Percentiles rank a stretch among this genome's conserved stretches.
Conservation (phyloP, 2,797 vertebrate genomes). For the Cynodonichthys magdalenae region DNA sequence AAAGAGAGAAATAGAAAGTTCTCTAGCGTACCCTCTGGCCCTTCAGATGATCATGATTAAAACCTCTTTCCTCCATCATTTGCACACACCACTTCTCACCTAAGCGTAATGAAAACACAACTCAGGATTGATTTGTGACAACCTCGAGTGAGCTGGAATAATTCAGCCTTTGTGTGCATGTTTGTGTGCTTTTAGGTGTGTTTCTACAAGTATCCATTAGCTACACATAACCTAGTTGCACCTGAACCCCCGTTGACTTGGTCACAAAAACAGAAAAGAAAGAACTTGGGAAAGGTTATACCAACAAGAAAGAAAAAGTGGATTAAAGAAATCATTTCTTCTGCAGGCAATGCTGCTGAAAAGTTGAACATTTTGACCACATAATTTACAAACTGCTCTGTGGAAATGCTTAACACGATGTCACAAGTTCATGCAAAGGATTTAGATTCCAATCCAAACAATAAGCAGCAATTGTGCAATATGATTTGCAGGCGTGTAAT, state of each 20-base stretch:
- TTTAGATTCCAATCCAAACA: slow-evolving; percentile 66
- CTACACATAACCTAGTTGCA: slow-evolving; percentile 26
- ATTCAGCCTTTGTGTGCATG: slow-evolving; percentile 4
- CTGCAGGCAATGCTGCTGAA: slow-evolving; percentile 41
- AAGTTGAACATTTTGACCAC: slow-evolving; percentile 62
- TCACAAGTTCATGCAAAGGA: slow-evolving; percentile 54
- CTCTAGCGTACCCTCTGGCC: slow-evolving; percentile 26
- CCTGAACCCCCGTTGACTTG: slow-evolving; percentile 57
- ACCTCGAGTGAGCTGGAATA: slow-evolving; percentile 43
- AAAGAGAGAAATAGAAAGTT: slow-evolving; percentile 19
- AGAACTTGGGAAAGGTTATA: slow-evolving; percentile 62
- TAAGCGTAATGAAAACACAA: slow-evolving; percentile 60
- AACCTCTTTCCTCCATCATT: slow-evolving; percentile 46
- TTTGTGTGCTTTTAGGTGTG: background rate
- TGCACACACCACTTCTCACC: slow-evolving; percentile 52
- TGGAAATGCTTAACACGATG: slow-evolving; percentile 53
- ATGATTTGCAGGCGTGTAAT: slow-evolving; percentile 49
- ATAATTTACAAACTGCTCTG: slow-evolving; percentile 59
- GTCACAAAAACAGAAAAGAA: slow-evolving; percentile 16
- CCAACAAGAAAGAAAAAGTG: slow-evolving; percentile 59
- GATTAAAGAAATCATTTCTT: slow-evolving; percentile 55
- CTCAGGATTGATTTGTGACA: slow-evolving; percentile 58
- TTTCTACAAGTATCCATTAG: slow-evolving; percentile 31
- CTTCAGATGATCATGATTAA: slow-evolving; percentile 59
- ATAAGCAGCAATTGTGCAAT: slow-evolving; percentile 64